Evolutionary conservation across 2,888 invertebrate species (phyloP), one percentile per base, ranked within the genome.

Genomic region (Tupiocoris notatus): DNA sequence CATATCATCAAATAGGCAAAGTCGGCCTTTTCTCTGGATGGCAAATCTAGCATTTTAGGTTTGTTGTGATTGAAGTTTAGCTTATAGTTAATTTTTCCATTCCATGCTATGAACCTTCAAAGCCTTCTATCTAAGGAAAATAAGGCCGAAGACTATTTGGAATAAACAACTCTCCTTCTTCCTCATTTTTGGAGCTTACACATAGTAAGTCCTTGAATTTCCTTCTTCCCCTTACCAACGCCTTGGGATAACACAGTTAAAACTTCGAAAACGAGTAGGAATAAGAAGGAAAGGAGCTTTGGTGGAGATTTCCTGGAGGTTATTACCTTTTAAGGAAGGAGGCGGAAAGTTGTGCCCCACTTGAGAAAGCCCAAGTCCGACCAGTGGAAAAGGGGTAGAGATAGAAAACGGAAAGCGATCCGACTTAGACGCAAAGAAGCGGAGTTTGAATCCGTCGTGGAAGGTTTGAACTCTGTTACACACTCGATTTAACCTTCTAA

Each of bases 391-490:
- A 39, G 39, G 12, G 39, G 12, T 12, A 12, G 39, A 12, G 39
- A 39, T 39, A 39, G 39, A 39, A 39, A 39, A 39, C 39, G 39
- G 54, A 39, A 39, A 39, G 39, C 6, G 39, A 39, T 39, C 39
- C 39, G 39, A 39, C 39, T 39, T 3, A 3, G 39, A 39, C 39
- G 39, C 6, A 39, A 12, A 39, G 39, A 39, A 39, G 39, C 12
- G 6, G 39, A 39, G 39, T 39, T 39, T 39, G 39, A 39, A 39
- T 3, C 12, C 39, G 39, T 39, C 39, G 39, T 65, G 63, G 62
- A 63, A 73, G 73, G 73, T 73, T 73, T 61, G 73, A 73, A 73
- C 61, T 73, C 73, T 73, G 73, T 73, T 73, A 73, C 73, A 73
- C 73, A 73, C 73, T 73, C 73, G 73, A 73, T 73, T 73, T 73